Base-by-base conservation (phyloP, 2,888 invertebrate species). In the Pheosia gnoma region DNA sequence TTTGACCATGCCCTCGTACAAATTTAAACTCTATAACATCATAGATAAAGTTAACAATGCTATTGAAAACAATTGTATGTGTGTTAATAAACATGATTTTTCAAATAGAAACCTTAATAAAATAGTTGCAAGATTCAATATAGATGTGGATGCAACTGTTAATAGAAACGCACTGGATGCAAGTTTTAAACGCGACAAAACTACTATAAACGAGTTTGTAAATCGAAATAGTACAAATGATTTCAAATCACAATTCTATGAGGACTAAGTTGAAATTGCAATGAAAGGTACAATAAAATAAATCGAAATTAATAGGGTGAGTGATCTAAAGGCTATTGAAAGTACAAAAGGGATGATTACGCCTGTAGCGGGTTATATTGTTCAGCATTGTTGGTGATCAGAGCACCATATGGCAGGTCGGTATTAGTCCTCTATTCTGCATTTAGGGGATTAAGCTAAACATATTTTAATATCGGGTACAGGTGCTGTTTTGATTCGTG, bases 221-320 rank as follows among this genome's bases (percentile, higher is more conserved):
- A 83, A 81, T 80, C 67, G 66, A 71, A 70, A 56, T 25, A 5
- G 1, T 55, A 39, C 61, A 73, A 4, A 45, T 52, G 39, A 84
- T 70, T 77, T 43, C 61, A 37, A 68, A 70, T 65, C 62, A 47
- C 72, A 67, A 5, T 0, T 0, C 0, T 3, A 3, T 51, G 0
- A 1, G 0, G 5, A 72, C 84, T 87, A 69, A 77, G 82, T 80
- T 61, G 3, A 67, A 57, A 77, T 73, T 81, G 25, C 55, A 59
- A 11, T 68, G 62, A 11, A 36, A 3, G 10, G 0, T 4, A 41
- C 3, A 57, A 67, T 75, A 75, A 84, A 86, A 85, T 75, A 82
- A 78, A 82, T 83, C 77, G 80, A 82, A 86, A 89, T 91, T 91
- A 91, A 89, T 89, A 88, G 91, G 91, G 89, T 88, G 89, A 88